Evolutionary conservation across 2,113 vertebrate genomes (phyloP), one percentile per base, ranked within the genome.

Genomic region (Symphodus melops): DNA sequence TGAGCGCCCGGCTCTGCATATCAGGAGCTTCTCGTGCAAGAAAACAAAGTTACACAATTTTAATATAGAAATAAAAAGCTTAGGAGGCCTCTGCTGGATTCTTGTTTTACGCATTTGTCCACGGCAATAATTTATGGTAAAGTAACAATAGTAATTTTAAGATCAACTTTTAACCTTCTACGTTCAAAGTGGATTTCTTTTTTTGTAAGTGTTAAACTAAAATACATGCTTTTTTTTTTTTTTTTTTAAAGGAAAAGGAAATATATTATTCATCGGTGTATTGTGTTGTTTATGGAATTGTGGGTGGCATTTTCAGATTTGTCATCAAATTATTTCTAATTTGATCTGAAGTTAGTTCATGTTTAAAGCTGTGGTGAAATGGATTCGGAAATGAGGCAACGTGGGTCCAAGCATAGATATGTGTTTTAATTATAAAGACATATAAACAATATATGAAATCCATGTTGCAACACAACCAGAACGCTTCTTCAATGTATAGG

Each of bases 371-470:
- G 25, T 37, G 21, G 25, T 37, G 21, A 56, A 33, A 33, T 41
- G 16, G 16, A 19, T 48, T 13, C 28, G 48, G 72, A 90, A 86
- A 88, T 75, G 66, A 90, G 81, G 71, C 72, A 91, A 91, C 79
- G 49, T 74, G 64, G 74, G 59, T 88, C 79, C 87, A 89, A 89
- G 89, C 91, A 92, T 94, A 95, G 84, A 93, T 87, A 94, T 92
- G 91, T 93, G 83, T 94, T 96, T 96, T 96, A 95, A 93, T 96
- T 95, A 96, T 96, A 96, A 97, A 96, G 92, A 96, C 96, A 96
- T 94, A 95, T 95, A 95, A 96, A 96, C 95, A 95, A 79, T 95
- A 94, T 92, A 94, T 94, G 94, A 94, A 95, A 94, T 92, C 89
- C 89, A 93, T 93, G 91, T 93, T 90, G 88, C 90, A 92, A 94